A percentile compares a stretch with the other conserved stretches of the same genome.
phyloP scores from a whole-genome alignment of 2,113 vertebrate species.

The Tetrax tetrax region DNA sequence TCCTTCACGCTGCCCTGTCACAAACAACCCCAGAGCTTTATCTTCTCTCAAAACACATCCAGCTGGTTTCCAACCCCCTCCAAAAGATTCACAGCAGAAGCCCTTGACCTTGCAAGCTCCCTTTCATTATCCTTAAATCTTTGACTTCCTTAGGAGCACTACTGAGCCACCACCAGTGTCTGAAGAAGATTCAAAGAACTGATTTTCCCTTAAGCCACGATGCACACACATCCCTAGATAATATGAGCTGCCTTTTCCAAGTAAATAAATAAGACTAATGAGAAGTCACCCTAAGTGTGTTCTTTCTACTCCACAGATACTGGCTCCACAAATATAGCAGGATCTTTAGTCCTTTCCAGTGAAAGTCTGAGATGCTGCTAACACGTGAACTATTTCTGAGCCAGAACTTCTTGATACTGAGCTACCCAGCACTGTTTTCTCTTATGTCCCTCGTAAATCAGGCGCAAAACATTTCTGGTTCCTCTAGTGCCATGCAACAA shows the following conservation, averaged over 20 bases:
- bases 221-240: background rate
- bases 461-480: background rate
- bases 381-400: background rate
- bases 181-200: background rate
- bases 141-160: background rate
- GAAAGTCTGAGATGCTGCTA: background rate
- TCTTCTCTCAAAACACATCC: background rate
- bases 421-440: background rate
- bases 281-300: background rate
- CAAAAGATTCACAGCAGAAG: background rate
- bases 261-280: background rate
- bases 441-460: background rate
- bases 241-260: background rate
- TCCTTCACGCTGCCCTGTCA: background rate
- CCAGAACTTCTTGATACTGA: background rate
- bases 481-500: background rate
- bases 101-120: background rate
- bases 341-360: background rate
- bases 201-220: background rate
- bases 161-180: background rate
- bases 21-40: background rate
- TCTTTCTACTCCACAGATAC: background rate
- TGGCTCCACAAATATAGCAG: background rate
- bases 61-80: background rate
- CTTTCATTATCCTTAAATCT: background rate